A percentile compares a stretch with the other conserved stretches of the same genome.
Conservation (phyloP, 2,113 vertebrate genomes). For the Phalacrocorax carbo region DNA sequence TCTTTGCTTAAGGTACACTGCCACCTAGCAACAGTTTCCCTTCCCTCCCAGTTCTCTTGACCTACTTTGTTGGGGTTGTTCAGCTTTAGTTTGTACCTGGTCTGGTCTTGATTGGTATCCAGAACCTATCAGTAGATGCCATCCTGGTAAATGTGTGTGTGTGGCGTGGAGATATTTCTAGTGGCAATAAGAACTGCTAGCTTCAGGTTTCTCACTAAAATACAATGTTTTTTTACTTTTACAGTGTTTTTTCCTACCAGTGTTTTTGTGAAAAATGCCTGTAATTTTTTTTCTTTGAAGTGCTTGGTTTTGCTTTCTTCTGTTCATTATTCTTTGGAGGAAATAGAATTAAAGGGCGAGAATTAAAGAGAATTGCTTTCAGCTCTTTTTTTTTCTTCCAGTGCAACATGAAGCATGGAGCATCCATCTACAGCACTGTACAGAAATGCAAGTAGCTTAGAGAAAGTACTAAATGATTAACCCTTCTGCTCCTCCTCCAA, state of each 20-base stretch:
- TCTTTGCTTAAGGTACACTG: conserved; percentile 69
- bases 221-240: neutral
- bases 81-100: conserved; percentile 11
- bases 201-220: neutral
- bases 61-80: conserved; percentile 39
- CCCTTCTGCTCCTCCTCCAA: neutral
- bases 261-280: neutral
- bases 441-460: neutral
- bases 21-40: conserved; percentile 67
- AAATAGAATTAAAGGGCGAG: neutral
- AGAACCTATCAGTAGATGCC: neutral
- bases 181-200: neutral
- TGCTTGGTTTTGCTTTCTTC: neutral
- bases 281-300: neutral
- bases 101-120: conserved; percentile 7
- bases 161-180: neutral
- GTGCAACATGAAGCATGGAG: neutral
- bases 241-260: neutral
- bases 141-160: neutral
- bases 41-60: conserved; percentile 38
- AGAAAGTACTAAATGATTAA: neutral
- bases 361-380: neutral
- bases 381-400: neutral
- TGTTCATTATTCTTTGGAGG: neutral
- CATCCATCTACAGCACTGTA: neutral